Percentiles rank a stretch among this genome's conserved stretches.
phyloP scores from a whole-genome alignment of 2,797 vertebrate species.

The Mormyrus hasselquistii region DNA sequence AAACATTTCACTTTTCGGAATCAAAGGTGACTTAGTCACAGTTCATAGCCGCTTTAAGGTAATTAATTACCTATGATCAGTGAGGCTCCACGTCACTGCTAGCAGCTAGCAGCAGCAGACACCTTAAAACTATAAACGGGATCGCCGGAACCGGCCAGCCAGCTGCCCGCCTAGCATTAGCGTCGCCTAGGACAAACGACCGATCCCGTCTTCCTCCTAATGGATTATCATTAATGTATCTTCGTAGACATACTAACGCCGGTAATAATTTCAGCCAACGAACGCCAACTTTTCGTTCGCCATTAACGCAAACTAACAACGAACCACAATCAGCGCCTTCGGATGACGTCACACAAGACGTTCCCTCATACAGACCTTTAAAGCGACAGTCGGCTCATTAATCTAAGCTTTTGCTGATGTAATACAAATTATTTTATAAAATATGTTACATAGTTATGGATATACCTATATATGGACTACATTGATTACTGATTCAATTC shows the following conservation, averaged over 20 bases:
- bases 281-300: conserved; percentile 6
- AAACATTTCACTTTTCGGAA: background rate
- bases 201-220: conserved; percentile 36
- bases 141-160: background rate
- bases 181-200: background rate
- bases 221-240: conserved; percentile 20
- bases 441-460: background rate
- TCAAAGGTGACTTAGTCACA: background rate
- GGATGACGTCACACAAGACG: conserved; percentile 46
- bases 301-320: conserved; percentile 50
- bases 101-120: conserved; percentile 3
- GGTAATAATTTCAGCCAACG: conserved; percentile 35
- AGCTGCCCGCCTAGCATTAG: background rate
- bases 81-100: conserved; percentile 4
- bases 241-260: conserved; percentile 33
- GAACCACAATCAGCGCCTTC: conserved; percentile 52
- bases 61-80: conserved; percentile 10
- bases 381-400: background rate
- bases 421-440: background rate
- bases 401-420: background rate
- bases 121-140: background rate
- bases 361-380: conserved; percentile 33
- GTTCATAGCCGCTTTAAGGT: background rate
- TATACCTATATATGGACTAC: background rate
- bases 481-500: background rate